These are phyloP conservation scores for Cyclopterus lumpus DNA, from an alignment of 2,797 vertebrate genomes.

Conservation along the genomic window DNA sequence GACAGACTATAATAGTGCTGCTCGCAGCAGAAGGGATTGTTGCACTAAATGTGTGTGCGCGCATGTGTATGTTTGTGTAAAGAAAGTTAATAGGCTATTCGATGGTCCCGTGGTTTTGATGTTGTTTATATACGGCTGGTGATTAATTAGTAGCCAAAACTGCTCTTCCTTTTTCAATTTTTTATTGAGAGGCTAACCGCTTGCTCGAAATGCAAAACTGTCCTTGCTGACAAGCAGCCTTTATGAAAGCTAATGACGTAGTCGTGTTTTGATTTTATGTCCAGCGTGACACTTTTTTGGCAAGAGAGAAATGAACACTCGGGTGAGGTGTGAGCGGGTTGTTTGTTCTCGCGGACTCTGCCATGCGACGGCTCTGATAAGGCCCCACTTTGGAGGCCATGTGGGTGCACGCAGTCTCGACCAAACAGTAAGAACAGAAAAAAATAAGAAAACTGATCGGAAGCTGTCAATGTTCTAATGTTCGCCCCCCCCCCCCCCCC, in stretches of 20 bases:
- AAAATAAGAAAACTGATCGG: constrained; percentile 28
- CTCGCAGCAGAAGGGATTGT: constrained; percentile 64
- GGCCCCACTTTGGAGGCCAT: not conserved
- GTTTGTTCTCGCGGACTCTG: constrained; percentile 15
- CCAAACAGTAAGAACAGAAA: constrained; percentile 9
- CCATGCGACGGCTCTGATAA: constrained; percentile 30
- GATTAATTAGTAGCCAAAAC: constrained; percentile 65
- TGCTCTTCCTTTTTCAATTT: constrained; percentile 6
- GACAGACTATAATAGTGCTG: constrained; percentile 65
- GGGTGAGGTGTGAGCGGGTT: constrained; percentile 12
- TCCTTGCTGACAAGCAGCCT: constrained; percentile 37
- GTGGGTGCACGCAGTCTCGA: constrained; percentile 9
- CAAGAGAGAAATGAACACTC: constrained; percentile 30
- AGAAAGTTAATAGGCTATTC: constrained; percentile 66
- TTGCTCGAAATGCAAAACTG: constrained; percentile 58
- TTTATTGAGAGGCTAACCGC: constrained; percentile 31
- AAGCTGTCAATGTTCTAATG: constrained; percentile 45
- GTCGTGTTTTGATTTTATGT: constrained; percentile 45
- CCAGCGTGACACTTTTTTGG: constrained; percentile 54
- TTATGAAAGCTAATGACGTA: constrained; percentile 54
- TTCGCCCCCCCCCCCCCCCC: not conserved
- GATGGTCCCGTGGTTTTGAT: constrained; percentile 61
- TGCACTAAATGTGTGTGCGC: constrained; percentile 45
- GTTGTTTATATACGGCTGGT: constrained; percentile 63
- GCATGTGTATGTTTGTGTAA: constrained; percentile 28